Evolutionary conservation across 1,140 invertebrate genomes (phyloP).

Genomic region (Drosophila navojoa): DNA sequence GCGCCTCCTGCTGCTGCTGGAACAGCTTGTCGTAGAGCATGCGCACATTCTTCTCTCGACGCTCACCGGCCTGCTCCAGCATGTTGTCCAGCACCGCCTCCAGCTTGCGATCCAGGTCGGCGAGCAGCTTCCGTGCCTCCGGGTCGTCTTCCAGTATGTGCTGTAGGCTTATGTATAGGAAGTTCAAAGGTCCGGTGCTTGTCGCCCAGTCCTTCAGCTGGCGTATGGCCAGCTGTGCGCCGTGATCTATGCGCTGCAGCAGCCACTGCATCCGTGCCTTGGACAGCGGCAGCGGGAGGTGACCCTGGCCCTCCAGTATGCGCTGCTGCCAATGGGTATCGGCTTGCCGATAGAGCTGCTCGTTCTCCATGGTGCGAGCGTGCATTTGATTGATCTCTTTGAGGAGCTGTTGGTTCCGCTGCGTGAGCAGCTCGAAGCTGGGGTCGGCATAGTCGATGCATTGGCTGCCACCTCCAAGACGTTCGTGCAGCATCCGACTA

Average conservation of each 20-base stretch:
- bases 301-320: not conserved
- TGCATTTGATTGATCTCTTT: slow-evolving; percentile 33
- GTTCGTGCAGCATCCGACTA: not conserved
- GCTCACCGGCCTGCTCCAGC: slow-evolving; percentile 35
- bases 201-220: slow-evolving; percentile 41
- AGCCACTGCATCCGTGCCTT: not conserved
- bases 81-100: slow-evolving; percentile 32
- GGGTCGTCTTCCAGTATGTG: slow-evolving; percentile 36
- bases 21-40: slow-evolving; percentile 50
- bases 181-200: slow-evolving; percentile 19
- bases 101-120: slow-evolving; percentile 49
- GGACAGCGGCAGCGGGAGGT: not conserved
- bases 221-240: slow-evolving; percentile 27
- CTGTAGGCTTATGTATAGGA: slow-evolving; percentile 39
- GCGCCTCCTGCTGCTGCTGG: slow-evolving; percentile 31
- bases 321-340: not conserved
- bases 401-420: slow-evolving; percentile 26
- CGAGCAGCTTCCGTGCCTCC: not conserved
- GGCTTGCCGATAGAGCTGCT: not conserved
- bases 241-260: slow-evolving; percentile 9
- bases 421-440: slow-evolving; percentile 1
- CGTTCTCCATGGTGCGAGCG: slow-evolving; percentile 12
- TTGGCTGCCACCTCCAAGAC: not conserved
- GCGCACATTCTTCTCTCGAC: slow-evolving; percentile 44
- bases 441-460: no score